Base-by-base conservation (phyloP, 2,797 vertebrate species). In the Knipowitschia caucasica region DNA sequence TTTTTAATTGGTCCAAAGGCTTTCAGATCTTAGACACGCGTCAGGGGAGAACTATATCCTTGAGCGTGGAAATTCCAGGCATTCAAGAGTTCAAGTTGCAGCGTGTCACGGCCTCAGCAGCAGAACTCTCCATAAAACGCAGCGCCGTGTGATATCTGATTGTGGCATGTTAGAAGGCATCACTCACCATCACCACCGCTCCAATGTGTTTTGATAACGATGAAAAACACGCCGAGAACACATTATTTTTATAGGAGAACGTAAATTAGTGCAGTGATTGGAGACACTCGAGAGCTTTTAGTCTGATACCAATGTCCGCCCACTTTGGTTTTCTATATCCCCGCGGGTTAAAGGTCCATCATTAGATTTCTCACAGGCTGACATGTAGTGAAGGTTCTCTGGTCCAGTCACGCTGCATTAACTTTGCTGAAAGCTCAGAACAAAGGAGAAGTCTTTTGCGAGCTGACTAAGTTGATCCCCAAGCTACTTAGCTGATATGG, bases 51-150 rank as follows among this genome's bases (percentile, higher is more conserved):
- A 81, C 85, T 70, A 67, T 84, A 89, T 85, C 86, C 83, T 75
- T 56, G 54, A 91, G 89, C 76, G 65, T 86, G 81, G 80, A 89
- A 92, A 96, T 96, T 95, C 93, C 91, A 93, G 83, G 83, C 90
- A 92, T 94, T 93, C 92, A 87, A 26, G 74, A 62, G 67, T 56
- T 94, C 94, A 71, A 91, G 94, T 92, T 86, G 76, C 76, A 86
- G 86, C 93, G 88, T 60, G 92, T 76, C 84, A 55, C 64, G 73
- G 70, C 78, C 65, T 81, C 73, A 20, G 45, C 83, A 86, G 84
- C 73, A 75, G 78, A 85, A 87, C 82, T 85, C 82, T 84, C 75
- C 82, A 77, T 80, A 75, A 85, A 84, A 83, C 51, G 77, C 78
- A 75, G 77, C 55, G 75, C 73, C 42, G 79, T 78, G 78, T 49